phyloP scores from a whole-genome alignment of 2,797 vertebrate species.

The Buphagus erythrorhynchus region DNA sequence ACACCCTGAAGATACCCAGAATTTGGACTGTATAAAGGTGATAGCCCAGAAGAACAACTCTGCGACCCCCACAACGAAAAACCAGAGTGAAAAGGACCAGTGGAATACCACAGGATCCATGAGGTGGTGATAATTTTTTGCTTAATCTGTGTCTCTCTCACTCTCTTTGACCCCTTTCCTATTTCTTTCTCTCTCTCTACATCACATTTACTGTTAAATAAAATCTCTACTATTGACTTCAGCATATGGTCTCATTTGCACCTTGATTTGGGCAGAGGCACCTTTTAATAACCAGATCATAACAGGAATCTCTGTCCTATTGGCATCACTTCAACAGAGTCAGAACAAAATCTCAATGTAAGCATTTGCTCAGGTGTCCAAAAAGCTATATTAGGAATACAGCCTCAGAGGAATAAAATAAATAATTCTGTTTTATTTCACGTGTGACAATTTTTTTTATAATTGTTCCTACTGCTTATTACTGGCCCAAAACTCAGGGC shows the following conservation, averaged over 20 bases:
- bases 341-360: background rate
- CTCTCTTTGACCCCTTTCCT: background rate
- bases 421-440: background rate
- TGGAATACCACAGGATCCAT: background rate
- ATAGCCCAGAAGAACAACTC: background rate
- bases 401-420: background rate
- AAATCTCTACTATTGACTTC: background rate
- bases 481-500: background rate
- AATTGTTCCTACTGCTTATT: background rate
- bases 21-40: background rate
- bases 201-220: background rate
- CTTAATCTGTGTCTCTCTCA: background rate
- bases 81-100: background rate
- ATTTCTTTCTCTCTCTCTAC: background rate
- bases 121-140: background rate
- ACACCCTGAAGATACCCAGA: rapidly evolving
- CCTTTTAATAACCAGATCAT: background rate
- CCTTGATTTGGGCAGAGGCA: background rate
- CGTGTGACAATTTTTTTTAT: background rate
- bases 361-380: background rate
- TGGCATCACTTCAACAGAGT: background rate
- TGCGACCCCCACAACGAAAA: background rate
- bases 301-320: background rate
- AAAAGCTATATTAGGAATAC: background rate
- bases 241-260: background rate